phyloP scores from a whole-genome alignment of 2,888 invertebrate genomes.

The Netelia melanura region DNA sequence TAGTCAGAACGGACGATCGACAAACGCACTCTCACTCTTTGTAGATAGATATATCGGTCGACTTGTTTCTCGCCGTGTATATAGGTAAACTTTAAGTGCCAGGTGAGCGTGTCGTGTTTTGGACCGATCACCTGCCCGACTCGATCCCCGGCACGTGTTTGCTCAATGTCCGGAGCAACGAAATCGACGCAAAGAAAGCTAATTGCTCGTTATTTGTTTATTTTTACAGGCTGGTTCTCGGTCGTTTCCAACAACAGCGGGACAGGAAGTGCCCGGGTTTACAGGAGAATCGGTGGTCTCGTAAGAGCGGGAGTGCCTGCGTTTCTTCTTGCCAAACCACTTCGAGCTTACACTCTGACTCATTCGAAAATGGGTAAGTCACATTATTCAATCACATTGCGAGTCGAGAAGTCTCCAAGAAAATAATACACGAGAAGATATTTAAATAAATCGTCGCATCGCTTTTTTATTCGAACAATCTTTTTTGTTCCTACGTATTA shows the following conservation, averaged over 20 bases:
- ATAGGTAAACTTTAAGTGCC: conserved; percentile 28
- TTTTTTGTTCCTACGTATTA: not conserved
- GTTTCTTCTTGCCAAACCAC: conserved; percentile 81
- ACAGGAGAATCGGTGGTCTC: conserved; percentile 81
- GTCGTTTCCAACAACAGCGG: conserved; percentile 81
- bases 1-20: conserved; percentile 43
- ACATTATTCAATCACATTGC: not conserved
- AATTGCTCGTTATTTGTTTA: conserved; percentile 13
- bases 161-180: conserved; percentile 51
- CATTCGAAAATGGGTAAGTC: conserved; percentile 83
- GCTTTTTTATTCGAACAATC: too few relatives aligned
- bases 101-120: conserved; percentile 3
- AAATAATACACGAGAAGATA: not conserved
- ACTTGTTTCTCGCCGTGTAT: not conserved
- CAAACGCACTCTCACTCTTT: conserved; percentile 57
- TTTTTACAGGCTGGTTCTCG: conserved; percentile 81
- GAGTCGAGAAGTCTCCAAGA: not conserved
- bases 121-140: conserved; percentile 33
- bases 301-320: conserved; percentile 82
- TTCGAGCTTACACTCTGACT: conserved; percentile 82
- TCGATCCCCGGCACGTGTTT: conserved; percentile 41
- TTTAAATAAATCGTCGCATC: too few relatives aligned
- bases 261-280: conserved; percentile 82
- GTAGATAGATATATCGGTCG: conserved; percentile 40
- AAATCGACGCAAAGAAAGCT: conserved; percentile 17